Evolutionary conservation across 2,888 invertebrate genomes (phyloP), one percentile per base, ranked within the genome.

Genomic region (Branchellion lobata): DNA sequence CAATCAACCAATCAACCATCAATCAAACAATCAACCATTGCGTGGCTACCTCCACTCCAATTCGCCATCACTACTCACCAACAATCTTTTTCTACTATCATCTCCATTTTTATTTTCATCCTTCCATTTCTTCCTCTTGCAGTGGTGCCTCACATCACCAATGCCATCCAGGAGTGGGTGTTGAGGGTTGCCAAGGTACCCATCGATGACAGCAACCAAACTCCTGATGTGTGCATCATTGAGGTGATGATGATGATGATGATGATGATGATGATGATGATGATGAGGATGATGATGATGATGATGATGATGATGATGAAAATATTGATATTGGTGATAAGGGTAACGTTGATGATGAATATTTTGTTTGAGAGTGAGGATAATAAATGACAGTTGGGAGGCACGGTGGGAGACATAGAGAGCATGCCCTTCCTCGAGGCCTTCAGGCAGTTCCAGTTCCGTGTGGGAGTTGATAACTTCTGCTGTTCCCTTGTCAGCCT

Each of bases 391-490:
- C 94, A 98, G 89, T 90, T 99, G 65, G 99, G 99, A 71, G 99
- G 99, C 11, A 99, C 98, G 0, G 94, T 99, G 83, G 99, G 99
- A 79, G 99, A 99, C 86, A 99, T 99, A 83, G 99, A 99, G 89
- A 95, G 97, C 82, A 98, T 98, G 97, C 95, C 97, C 0, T 99
- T 98, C 88, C 94, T 98, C 0, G 98, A 99, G 88, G 98, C 98
- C 2, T 98, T 99, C 87, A 90, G 97, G 33, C 98, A 98, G 86
- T 97, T 98, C 86, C 96, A 97, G 86, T 96, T 96, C 86, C 90
- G 94, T 83, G 96, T 95, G 0, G 94, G 93, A 85, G 90, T 91
- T 80, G 96, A 97, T 85, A 96, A 97, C 86, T 96, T 99, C 86
- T 96, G 96, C 86, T 92, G 93, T 85, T 96, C 97, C 27, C 99